A percentile compares a stretch with the other conserved stretches of the same genome.
These are phyloP conservation scores for Quadroppia sp. DNA, from an alignment of 2,888 invertebrate species.

Conservation along the genomic window DNA sequence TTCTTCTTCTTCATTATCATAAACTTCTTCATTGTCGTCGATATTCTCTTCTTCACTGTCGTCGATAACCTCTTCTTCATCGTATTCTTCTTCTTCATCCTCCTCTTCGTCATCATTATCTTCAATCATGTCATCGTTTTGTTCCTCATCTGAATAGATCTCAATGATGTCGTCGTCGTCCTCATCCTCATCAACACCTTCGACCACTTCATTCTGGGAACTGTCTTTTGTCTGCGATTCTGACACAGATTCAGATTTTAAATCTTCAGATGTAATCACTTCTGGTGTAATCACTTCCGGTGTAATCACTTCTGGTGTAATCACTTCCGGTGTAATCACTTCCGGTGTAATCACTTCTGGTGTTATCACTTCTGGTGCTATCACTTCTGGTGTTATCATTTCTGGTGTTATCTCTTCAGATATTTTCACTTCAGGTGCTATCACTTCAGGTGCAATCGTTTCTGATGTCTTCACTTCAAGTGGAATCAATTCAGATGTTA, in stretches of 20 bases:
- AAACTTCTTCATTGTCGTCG: neutral
- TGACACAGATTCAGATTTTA: no score
- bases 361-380: neutral
- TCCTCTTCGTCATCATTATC: neutral
- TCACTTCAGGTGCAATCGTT: no score
- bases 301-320: neutral
- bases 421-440: no score
- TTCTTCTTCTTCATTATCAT: neutral
- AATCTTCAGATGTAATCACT: no score
- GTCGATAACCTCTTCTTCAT: neutral
- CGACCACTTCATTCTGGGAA: neutral
- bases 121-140: neutral
- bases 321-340: neutral
- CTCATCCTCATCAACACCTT: constrained; percentile 2
- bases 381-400: neutral
- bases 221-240: neutral
- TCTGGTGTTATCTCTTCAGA: neutral
- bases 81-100: neutral
- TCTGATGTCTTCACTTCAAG: neutral
- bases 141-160: constrained; percentile 19
- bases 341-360: neutral
- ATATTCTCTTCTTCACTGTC: neutral
- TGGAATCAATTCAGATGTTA: neutral
- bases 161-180: constrained; percentile 17
- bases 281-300: neutral